A percentile compares a stretch with the other conserved stretches of the same genome.
Evolutionary conservation across 2,888 invertebrate species (phyloP).

Genomic region (Eupeodes latifasciatus): DNA sequence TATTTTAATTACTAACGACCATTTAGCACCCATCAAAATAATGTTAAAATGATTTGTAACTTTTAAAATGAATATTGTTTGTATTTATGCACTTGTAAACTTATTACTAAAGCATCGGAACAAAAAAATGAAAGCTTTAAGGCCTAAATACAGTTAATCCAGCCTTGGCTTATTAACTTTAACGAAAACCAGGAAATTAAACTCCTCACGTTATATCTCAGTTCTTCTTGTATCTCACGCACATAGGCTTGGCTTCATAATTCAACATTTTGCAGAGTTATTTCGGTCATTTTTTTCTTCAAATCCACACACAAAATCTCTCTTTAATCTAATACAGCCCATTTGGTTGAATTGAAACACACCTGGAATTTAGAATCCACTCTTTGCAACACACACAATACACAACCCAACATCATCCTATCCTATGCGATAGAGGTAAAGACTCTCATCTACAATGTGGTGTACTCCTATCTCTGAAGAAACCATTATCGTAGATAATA

Average conservation of each 20-base stretch:
- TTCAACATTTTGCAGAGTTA: constrained; percentile 55
- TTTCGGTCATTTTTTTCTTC: constrained; percentile 64
- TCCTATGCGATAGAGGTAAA: not conserved
- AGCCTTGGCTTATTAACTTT: not conserved
- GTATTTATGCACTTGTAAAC: no score
- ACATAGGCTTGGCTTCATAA: constrained; percentile 47
- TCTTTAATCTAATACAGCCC: constrained; percentile 59
- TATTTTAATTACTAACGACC: not conserved
- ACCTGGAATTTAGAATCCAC: constrained; percentile 55
- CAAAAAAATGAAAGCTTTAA: not conserved
- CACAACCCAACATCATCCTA: not conserved
- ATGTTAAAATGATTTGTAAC: no score
- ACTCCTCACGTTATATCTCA: constrained; percentile 13
- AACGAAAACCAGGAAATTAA: constrained; percentile 59
- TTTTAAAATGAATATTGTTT: no score
- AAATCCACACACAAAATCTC: constrained; percentile 44
- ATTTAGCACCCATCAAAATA: no score
- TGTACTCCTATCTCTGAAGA: constrained; percentile 5
- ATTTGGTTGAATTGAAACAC: constrained; percentile 37
- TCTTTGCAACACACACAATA: constrained; percentile 4
- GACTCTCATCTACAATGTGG: constrained; percentile 7
- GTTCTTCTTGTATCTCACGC: constrained; percentile 65
- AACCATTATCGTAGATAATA: constrained; percentile 73
- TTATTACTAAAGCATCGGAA: no score
- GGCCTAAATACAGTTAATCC: not conserved